A percentile compares a stretch with the other conserved stretches of the same genome.
Conservation (phyloP, 2,888 invertebrate genomes). For the Epinotia brunnichana region DNA sequence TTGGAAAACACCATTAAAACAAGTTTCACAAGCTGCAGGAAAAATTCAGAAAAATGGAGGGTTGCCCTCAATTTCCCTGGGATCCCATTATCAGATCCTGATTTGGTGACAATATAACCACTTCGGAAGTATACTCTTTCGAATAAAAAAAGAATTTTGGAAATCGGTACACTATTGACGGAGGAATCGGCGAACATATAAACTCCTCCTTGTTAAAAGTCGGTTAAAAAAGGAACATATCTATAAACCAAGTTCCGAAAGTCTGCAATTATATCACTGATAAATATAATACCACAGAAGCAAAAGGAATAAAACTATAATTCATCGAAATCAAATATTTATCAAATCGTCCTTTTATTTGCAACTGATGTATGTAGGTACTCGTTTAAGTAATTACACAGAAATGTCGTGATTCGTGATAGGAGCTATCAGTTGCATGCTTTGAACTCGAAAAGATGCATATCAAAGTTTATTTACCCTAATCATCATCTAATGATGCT, state of each 20-base stretch:
- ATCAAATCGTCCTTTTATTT: slow-evolving; percentile 8
- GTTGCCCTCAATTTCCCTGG: too few relatives aligned
- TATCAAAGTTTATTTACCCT: slow-evolving; percentile 34
- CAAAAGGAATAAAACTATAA: not conserved
- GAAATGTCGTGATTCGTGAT: slow-evolving; percentile 30
- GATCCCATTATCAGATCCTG: too few relatives aligned
- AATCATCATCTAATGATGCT: slow-evolving; percentile 23
- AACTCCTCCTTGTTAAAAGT: too few relatives aligned
- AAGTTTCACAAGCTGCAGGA: too few relatives aligned
- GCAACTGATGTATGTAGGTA: slow-evolving; percentile 3
- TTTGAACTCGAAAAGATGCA: slow-evolving; percentile 32
- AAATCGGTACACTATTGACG: too few relatives aligned
- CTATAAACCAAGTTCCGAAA: not conserved
- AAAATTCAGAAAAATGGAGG: too few relatives aligned
- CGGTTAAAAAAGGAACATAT: too few relatives aligned
- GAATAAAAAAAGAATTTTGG: too few relatives aligned
- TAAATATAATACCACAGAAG: not conserved
- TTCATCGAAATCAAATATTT: slow-evolving; percentile 5
- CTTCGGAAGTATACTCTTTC: too few relatives aligned
- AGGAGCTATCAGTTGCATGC: slow-evolving; percentile 22
- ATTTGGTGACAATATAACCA: too few relatives aligned
- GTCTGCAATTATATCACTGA: slow-evolving; percentile 30
- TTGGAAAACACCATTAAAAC: too few relatives aligned
- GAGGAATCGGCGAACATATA: too few relatives aligned
- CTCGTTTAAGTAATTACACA: slow-evolving; percentile 29